A percentile compares a stretch with the other conserved stretches of the same genome.
phyloP scores from a whole-genome alignment of 2,797 vertebrate species.

The Pempheris klunzingeri region DNA sequence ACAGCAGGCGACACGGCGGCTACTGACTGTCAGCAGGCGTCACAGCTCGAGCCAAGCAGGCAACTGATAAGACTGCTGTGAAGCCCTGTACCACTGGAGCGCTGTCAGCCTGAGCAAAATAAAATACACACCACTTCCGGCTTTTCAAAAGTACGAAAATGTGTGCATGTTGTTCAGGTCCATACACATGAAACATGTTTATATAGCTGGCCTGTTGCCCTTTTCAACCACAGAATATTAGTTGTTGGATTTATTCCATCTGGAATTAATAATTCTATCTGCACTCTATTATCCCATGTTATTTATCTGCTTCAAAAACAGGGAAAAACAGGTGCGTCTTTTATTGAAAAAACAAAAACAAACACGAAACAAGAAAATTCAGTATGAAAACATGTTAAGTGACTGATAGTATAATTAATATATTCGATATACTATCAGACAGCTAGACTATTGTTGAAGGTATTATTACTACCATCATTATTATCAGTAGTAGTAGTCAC shows the following conservation, averaged over 20 bases:
- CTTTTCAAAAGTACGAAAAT: constrained; percentile 50
- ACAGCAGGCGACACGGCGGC: background rate
- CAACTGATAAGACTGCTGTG: constrained; percentile 25
- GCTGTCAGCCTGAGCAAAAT: background rate
- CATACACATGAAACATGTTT: background rate
- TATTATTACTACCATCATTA: background rate
- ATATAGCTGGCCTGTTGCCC: background rate
- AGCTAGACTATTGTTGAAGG: too few species aligned
- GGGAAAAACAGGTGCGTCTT: background rate
- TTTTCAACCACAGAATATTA: background rate
- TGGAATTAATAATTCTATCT: too few species aligned
- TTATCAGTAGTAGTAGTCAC: background rate
- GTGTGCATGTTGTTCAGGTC: background rate
- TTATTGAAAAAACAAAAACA: too few species aligned
- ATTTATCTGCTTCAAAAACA: background rate
- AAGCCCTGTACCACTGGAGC: background rate
- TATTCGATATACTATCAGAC: too few species aligned
- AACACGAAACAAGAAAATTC: too few species aligned
- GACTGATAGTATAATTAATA: too few species aligned
- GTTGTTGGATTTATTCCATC: background rate
- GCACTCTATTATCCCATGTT: background rate
- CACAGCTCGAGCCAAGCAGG: background rate
- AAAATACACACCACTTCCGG: constrained; percentile 22
- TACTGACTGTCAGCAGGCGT: constrained; percentile 18
- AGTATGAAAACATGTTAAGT: too few species aligned